Percentiles rank a stretch among this genome's conserved stretches.
These are phyloP conservation scores for Vanessa cardui DNA, from an alignment of 2,888 invertebrate genomes.

Conservation along the genomic window DNA sequence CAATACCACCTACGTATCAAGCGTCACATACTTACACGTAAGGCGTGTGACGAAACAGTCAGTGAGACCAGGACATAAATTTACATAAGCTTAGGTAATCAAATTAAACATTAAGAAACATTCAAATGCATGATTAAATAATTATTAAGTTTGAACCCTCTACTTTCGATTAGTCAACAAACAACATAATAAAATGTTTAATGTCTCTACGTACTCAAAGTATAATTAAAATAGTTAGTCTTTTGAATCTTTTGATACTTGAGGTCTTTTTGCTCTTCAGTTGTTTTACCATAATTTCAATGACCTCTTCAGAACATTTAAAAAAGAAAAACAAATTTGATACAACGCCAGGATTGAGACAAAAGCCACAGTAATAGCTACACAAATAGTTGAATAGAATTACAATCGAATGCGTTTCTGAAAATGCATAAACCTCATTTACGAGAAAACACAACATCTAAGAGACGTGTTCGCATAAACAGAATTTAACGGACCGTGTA, in stretches of 20 bases:
- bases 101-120: constrained; percentile 26
- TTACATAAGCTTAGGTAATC: constrained; percentile 38
- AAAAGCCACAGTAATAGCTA: not conserved
- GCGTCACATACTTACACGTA: constrained; percentile 43
- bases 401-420: constrained; percentile 19
- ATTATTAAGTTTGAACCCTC: constrained; percentile 24
- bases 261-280: no score
- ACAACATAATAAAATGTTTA: no score
- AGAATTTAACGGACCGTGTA: constrained; percentile 48
- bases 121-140: constrained; percentile 21
- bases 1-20: constrained; percentile 42
- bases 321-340: not conserved
- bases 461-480: constrained; percentile 40
- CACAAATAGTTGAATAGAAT: constrained; percentile 7
- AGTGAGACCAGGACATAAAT: constrained; percentile 37
- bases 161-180: not conserved
- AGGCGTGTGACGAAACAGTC: constrained; percentile 32
- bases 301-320: no score
- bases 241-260: no score
- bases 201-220: no score
- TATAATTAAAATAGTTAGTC: no score
- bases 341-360: not conserved
- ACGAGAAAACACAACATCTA: constrained; percentile 27
- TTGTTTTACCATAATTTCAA: no score
- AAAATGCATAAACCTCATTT: constrained; percentile 32